Evolutionary conservation across 1,140 invertebrate species (phyloP).

Genomic region (Antheraea mylitta): DNA sequence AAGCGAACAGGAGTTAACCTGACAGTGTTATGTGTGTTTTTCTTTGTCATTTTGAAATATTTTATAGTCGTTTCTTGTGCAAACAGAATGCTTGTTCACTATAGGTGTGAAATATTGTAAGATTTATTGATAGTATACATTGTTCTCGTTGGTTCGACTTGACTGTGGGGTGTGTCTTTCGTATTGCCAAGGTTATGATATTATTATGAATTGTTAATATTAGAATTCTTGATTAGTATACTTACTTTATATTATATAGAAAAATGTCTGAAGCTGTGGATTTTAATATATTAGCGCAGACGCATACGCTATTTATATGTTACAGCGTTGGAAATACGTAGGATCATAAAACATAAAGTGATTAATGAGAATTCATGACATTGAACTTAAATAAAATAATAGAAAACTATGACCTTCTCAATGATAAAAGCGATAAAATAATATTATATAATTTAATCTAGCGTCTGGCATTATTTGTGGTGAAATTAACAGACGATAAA

Average conservation of each 20-base stretch:
- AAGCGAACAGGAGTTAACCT: slow-evolving; percentile 57
- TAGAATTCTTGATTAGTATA: no score
- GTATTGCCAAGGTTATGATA: neutral
- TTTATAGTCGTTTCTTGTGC: slow-evolving; percentile 73
- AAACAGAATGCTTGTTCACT: slow-evolving; percentile 57
- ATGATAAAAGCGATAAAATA: slow-evolving; percentile 34
- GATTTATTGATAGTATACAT: slow-evolving; percentile 65
- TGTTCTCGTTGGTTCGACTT: slow-evolving; percentile 42
- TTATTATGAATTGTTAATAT: neutral
- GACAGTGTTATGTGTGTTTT: slow-evolving; percentile 65
- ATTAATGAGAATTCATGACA: no score
- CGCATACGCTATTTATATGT: no score
- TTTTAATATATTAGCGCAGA: no score
- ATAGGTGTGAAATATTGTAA: slow-evolving; percentile 72
- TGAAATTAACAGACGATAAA: slow-evolving; percentile 79
- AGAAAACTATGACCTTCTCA: slow-evolving; percentile 41
- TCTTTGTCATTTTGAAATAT: slow-evolving; percentile 69
- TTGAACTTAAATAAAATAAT: no score
- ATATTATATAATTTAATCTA: slow-evolving; percentile 66
- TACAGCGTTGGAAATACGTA: no score
- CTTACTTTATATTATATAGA: neutral
- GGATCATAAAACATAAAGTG: no score
- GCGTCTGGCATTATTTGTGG: slow-evolving; percentile 75
- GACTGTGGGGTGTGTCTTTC: neutral
- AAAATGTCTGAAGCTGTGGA: neutral